Evolutionary conservation across 2,888 invertebrate species (phyloP).

Genomic region (Orthosia gracilis): DNA sequence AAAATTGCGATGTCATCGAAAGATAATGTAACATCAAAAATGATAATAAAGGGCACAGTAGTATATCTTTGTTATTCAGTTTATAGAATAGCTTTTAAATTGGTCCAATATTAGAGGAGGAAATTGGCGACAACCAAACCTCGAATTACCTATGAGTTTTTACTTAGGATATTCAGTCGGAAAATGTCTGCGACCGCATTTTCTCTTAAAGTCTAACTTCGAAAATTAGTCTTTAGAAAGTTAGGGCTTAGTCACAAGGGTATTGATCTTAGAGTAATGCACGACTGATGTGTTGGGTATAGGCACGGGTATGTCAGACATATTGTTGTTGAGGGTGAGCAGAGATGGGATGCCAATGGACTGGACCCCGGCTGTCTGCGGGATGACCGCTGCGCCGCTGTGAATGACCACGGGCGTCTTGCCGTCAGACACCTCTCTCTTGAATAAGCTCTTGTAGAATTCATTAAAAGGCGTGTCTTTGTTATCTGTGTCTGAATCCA

Average conservation of each 20-base stretch:
- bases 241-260: slow-evolving; percentile 73
- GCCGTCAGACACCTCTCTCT: slow-evolving; percentile 63
- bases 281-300: slow-evolving; percentile 86
- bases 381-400: slow-evolving; percentile 79
- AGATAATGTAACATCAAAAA: too few relatives aligned
- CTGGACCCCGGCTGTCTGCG: slow-evolving; percentile 77
- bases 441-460: slow-evolving; percentile 62
- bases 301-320: slow-evolving; percentile 83
- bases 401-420: slow-evolving; percentile 71
- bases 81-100: too few relatives aligned
- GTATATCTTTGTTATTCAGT: too few relatives aligned
- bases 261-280: slow-evolving; percentile 84
- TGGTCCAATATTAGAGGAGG: too few relatives aligned
- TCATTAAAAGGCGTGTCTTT: slow-evolving; percentile 52
- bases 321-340: slow-evolving; percentile 80
- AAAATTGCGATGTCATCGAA: too few relatives aligned
- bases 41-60: too few relatives aligned
- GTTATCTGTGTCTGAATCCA: slow-evolving; percentile 36
- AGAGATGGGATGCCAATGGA: slow-evolving; percentile 82
- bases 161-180: too few relatives aligned
- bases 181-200: too few relatives aligned
- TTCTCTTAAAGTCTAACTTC: too few relatives aligned
- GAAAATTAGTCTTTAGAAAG: background rate
- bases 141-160: too few relatives aligned
- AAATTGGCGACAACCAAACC: too few relatives aligned